phyloP scores from a whole-genome alignment of 2,888 invertebrate genomes.

The Tetropium fuscum region DNA sequence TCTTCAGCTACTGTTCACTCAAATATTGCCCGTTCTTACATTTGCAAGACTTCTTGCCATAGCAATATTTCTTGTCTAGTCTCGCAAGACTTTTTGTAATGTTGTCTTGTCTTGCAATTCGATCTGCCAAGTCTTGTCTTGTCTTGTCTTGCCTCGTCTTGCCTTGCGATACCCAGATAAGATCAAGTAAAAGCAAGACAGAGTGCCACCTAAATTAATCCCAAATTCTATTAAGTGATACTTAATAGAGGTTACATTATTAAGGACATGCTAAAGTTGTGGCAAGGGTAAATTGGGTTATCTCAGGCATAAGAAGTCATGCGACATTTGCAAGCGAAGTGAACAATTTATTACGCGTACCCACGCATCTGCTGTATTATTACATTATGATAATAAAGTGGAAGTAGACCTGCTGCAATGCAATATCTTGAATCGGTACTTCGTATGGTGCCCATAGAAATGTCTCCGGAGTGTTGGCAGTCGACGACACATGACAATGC shows the following conservation, averaged over 20 bases:
- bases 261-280: constrained; percentile 33
- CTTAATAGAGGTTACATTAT: constrained; percentile 16
- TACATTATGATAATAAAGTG: constrained; percentile 57
- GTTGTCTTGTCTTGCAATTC: no score
- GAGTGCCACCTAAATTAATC: no score
- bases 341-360: constrained; percentile 53
- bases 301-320: constrained; percentile 37
- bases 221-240: no score
- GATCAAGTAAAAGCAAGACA: no score
- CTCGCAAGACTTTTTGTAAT: no score
- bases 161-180: no score
- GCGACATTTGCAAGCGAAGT: constrained; percentile 40
- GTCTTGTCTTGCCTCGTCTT: no score
- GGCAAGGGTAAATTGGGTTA: constrained; percentile 33
- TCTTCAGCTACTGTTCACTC: no score
- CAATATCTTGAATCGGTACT: constrained; percentile 44
- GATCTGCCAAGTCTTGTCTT: no score
- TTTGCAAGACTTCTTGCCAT: no score
- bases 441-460: constrained; percentile 53
- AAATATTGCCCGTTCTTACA: no score
- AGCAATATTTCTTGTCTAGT: no score
- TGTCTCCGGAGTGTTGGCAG: constrained; percentile 51
- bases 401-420: constrained; percentile 42
- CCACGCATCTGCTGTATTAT: constrained; percentile 57
- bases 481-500: constrained; percentile 46